Conservation (phyloP, 2,888 invertebrate species). For the Euplexia lucipara region DNA sequence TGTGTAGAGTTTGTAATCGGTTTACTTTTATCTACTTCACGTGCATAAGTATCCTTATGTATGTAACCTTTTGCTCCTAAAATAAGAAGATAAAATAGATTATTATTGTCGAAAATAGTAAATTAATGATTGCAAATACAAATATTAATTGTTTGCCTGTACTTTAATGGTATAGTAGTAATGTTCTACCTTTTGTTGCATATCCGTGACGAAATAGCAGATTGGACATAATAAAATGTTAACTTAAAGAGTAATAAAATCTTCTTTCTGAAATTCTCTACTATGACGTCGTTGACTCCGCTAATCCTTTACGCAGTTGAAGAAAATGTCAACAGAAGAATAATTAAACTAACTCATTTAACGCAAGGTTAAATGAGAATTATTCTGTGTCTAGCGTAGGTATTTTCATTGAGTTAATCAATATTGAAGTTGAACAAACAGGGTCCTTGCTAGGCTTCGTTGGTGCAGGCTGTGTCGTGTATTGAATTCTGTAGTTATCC, state of each 20-base stretch:
- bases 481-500: background rate
- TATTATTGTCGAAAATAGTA: background rate
- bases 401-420: slow-evolving; percentile 14
- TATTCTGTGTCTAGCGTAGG: slow-evolving; percentile 2
- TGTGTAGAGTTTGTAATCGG: background rate
- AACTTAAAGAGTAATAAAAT: slow-evolving; percentile 5
- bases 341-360: slow-evolving; percentile 1
- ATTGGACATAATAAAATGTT: slow-evolving; percentile 20
- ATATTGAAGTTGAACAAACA: slow-evolving; percentile 10
- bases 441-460: slow-evolving; percentile 16
- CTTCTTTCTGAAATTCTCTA: background rate
- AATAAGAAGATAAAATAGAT: slow-evolving; percentile 12
- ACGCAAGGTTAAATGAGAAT: slow-evolving; percentile 9
- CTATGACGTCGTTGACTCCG: background rate
- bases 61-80: slow-evolving; percentile 15
- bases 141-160: slow-evolving; percentile 3
- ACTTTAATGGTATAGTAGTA: slow-evolving; percentile 3
- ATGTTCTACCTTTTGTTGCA: background rate
- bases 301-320: slow-evolving; percentile 1
- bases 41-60: slow-evolving; percentile 2
- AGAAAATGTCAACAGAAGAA: slow-evolving; percentile 3
- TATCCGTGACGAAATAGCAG: slow-evolving; percentile 18
- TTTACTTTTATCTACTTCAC: slow-evolving; percentile 26
- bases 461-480: background rate
- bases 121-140: background rate